phyloP scores from a whole-genome alignment of 1,140 invertebrate genomes.

The Palaemon carinicauda region DNA sequence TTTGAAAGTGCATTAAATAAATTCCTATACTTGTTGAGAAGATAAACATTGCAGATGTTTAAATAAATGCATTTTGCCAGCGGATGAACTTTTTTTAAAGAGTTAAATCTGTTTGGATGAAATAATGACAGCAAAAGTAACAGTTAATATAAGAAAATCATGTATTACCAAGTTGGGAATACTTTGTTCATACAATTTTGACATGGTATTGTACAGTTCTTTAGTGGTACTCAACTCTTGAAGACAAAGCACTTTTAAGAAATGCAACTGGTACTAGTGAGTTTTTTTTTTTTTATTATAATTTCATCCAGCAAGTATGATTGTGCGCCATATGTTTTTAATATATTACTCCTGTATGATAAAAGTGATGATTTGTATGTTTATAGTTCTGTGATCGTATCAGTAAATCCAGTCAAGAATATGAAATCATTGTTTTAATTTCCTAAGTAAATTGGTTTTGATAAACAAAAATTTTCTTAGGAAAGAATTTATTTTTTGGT shows the following conservation, averaged over 20 bases:
- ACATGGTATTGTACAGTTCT: neutral
- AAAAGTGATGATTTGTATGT: constrained; percentile 50
- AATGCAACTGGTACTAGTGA: neutral
- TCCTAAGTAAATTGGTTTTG: too few species aligned
- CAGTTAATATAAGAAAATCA: neutral
- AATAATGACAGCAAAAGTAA: neutral
- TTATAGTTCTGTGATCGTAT: constrained; percentile 54
- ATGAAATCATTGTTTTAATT: too few species aligned
- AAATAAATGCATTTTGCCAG: too few species aligned
- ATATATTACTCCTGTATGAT: constrained; percentile 50
- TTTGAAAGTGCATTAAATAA: too few species aligned
- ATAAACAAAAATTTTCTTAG: too few species aligned
- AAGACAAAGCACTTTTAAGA: neutral
- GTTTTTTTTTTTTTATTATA: neutral
- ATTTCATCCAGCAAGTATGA: constrained; percentile 35
- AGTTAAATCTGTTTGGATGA: too few species aligned
- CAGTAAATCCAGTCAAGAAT: constrained; percentile 38
- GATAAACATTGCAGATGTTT: too few species aligned
- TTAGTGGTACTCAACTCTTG: neutral
- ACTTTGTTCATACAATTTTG: neutral
- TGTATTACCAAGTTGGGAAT: neutral
- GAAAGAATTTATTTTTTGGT: too few species aligned
- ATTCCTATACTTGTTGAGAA: too few species aligned
- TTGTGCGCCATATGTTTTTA: constrained; percentile 47
- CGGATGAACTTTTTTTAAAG: too few species aligned